These are phyloP conservation scores for Cordylochernes scorpioides DNA, from an alignment of 2,888 invertebrate species.

Conservation along the genomic window DNA sequence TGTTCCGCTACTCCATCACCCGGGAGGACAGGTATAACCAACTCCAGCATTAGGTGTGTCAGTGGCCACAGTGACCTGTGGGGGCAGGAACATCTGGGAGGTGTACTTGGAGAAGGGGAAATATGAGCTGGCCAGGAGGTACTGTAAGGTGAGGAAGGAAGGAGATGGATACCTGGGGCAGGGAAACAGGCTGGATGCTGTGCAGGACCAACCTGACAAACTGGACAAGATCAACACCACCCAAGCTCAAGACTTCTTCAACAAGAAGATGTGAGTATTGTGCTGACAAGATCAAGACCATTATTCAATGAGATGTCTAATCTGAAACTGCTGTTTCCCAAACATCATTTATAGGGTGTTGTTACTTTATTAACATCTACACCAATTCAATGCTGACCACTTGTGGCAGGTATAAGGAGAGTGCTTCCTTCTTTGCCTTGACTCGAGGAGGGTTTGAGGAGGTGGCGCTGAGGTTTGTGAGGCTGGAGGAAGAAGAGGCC, in stretches of 20 bases:
- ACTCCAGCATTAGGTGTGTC: too few species aligned
- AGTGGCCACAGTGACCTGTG: neutral
- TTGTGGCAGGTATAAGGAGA: constrained; percentile 35
- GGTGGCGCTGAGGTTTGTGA: constrained; percentile 65
- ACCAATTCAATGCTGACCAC: too few species aligned
- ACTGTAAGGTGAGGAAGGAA: constrained; percentile 6
- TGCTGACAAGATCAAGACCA: too few species aligned
- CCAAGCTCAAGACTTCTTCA: constrained; percentile 61
- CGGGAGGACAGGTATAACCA: constrained; percentile 46
- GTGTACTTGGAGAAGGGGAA: constrained; percentile 56
- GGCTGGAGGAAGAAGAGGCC: constrained; percentile 50
- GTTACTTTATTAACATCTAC: too few species aligned
- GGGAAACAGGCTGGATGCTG: too few species aligned
- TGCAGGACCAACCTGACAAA: constrained; percentile 47
- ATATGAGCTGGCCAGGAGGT: constrained; percentile 54
- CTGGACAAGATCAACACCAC: constrained; percentile 56
- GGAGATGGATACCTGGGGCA: too few species aligned
- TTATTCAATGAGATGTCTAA: too few species aligned
- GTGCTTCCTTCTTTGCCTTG: constrained; percentile 64
- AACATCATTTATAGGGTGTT: too few species aligned
- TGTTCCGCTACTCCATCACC: constrained; percentile 57
- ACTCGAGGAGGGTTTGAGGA: constrained; percentile 80
- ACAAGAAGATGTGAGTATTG: constrained; percentile 36
- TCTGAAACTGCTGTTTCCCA: too few species aligned
- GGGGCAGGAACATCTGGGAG: constrained; percentile 20